Base-by-base conservation (phyloP, 23 tunicate genomes). In the Styela clava region DNA sequence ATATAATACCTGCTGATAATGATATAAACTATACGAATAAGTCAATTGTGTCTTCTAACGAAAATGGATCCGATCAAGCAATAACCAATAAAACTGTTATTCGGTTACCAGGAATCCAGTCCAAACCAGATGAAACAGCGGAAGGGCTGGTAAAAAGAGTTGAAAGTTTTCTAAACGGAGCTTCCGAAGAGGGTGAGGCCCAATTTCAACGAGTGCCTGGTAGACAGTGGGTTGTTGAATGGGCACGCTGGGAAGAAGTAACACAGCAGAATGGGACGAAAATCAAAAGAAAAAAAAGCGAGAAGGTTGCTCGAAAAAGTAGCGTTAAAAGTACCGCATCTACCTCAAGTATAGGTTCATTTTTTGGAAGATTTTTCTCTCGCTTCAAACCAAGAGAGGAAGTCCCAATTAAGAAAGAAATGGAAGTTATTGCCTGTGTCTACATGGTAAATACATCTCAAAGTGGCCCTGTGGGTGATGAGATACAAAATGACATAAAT, bases 121-220 rank as follows among this genome's bases (percentile, higher is more conserved):
- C 21, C 21, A 28, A 52, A 52, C 30, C 9, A 12, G 81, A 56
- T 29, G 81, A 76, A 52, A 76, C 52, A 21, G 81, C 37, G 24
- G 69, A 51, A 51, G 27, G n/a, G 9, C 24, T 76, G 65, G 22
- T 21, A 27, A 76, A 19, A 12, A 76, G 81, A 52, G 64, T 76
- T 23, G 81, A 76, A 44, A 31, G 44, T 76, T 76, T 76, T 44
- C 81, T 76, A 12, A 76, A 76, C 65, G 81, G 81, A 16, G 44
- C 35, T 7, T 44, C 81, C 18, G 64, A 76, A 44, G 81, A 76
- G 31, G 81, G 65, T 21, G 52, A 44, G 16, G 35, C 81, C 0
- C 64, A 44, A 37, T 76, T 76, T 52, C 81, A 52, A 52, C 65
- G 52, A 7, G 65, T 44, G 21, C 65, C 81, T 0, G 81, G 81